phyloP scores from a whole-genome alignment of 1,140 invertebrate genomes.

The Macrostomum lignano region DNA sequence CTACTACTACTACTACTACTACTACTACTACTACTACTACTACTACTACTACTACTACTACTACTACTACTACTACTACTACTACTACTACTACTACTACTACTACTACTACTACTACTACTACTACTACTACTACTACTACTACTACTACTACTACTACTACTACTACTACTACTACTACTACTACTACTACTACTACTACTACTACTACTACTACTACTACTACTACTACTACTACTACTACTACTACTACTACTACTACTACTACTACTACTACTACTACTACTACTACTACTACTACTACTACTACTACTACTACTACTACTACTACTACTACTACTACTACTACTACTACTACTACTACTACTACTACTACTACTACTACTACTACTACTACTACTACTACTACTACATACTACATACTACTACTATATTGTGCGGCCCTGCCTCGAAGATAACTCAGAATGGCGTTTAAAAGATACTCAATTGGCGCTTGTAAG shows the following conservation, averaged over 20 bases:
- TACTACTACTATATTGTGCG: too few species aligned
- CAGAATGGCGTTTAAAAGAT: too few species aligned
- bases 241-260: slow-evolving; percentile 3
- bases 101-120: too few species aligned
- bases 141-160: too few species aligned
- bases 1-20: too few species aligned
- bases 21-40: too few species aligned
- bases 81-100: too few species aligned
- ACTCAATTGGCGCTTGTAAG: too few species aligned
- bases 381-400: background rate
- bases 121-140: too few species aligned
- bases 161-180: background rate
- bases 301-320: background rate
- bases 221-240: slow-evolving; percentile 5
- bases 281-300: background rate
- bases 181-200: background rate
- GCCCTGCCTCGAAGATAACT: too few species aligned
- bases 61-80: too few species aligned
- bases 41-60: too few species aligned
- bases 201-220: background rate
- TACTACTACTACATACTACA: slow-evolving; percentile 1
- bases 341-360: slow-evolving; percentile 4
- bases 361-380: slow-evolving; percentile 1
- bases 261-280: slow-evolving; percentile 1
- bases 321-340: slow-evolving; percentile 4